Base-by-base conservation (phyloP, 2,113 vertebrate species). In the Mastomys natalensis region DNA sequence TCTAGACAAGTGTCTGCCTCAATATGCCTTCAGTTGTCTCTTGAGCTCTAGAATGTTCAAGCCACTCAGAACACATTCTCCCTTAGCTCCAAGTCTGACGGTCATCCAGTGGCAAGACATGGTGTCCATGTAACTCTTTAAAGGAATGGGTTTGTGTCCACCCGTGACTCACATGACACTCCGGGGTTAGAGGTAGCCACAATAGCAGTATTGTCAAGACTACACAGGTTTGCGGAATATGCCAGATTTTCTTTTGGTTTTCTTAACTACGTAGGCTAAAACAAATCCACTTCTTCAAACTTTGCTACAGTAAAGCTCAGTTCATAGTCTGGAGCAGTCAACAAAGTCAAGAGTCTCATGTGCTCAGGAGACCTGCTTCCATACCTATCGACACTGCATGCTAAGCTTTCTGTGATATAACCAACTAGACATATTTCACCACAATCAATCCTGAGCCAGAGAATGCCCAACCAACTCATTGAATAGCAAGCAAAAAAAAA, bases 321-420 rank as follows among this genome's bases (percentile, higher is more conserved):
- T 51, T 90, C 43, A 29, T 10, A 48, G 9, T n/a, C 51, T 22
- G 2, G 4, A 86, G 31, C 12, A 8, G 55, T 40, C n/a, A 60
- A 37, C 43, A 0, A 7, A 43, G 21, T 45, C 31, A 53, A 19
- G 37, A 9, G 15, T 21, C 29, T 40, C 45, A 7, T 0, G 6
- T 12, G 2, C 31, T 21, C 29, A 8, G n/a, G 58, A 0, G 29
- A 11, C 1, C 3, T 40, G 7, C 48, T 8, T 84, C 15, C n/a
- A 48, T 16, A 6, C 31, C 73, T 15, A 9, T 7, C 10, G 1
- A 15, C 8, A 51, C 4, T 19, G 2, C 6, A 5, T 0, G 22
- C 45, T 3, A 11, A 2, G 1, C 7, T 2, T 64, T 60, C 1
- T 62, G 13, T 4, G 7, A 5, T 2, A 37, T 19, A 15, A 3